Percentiles rank a stretch among this genome's conserved stretches.
These are phyloP conservation scores for Lithophane leautieri DNA, from an alignment of 2,888 invertebrate species.

Conservation along the genomic window DNA sequence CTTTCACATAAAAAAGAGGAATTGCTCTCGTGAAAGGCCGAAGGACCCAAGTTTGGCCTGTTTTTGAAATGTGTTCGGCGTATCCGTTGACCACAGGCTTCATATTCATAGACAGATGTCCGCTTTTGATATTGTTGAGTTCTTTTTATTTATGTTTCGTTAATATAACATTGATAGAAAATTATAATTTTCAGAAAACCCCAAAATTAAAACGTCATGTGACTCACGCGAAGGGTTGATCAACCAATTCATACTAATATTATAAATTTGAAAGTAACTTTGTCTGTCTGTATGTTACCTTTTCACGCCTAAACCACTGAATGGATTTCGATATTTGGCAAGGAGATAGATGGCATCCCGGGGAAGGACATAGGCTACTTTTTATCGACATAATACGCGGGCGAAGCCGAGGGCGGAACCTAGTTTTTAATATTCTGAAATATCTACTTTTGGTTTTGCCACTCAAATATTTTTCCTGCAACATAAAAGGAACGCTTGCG, in stretches of 20 bases:
- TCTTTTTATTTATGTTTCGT: neutral
- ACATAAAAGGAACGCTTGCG: neutral
- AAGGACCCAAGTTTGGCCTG: conserved; percentile 32
- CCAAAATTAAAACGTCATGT: neutral
- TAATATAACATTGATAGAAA: neutral
- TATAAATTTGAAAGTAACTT: no score
- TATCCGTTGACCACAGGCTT: conserved; percentile 39
- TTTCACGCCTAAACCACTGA: no score
- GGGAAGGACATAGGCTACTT: no score
- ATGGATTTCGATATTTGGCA: no score
- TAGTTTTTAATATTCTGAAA: neutral
- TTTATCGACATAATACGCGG: no score
- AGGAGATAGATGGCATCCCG: no score
- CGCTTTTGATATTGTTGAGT: conserved; percentile 26
- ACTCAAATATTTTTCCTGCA: neutral
- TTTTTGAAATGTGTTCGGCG: conserved; percentile 54
- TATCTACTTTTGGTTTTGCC: neutral
- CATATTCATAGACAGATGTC: conserved; percentile 37
- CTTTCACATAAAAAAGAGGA: conserved; percentile 63
- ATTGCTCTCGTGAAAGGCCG: conserved; percentile 52
- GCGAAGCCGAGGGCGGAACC: no score
- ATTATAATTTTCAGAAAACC: neutral
- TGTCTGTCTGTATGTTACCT: no score
- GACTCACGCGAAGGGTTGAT: neutral
- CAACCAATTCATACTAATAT: no score